phyloP scores from a whole-genome alignment of 2,888 invertebrate genomes.

The Pollenia labialis region DNA sequence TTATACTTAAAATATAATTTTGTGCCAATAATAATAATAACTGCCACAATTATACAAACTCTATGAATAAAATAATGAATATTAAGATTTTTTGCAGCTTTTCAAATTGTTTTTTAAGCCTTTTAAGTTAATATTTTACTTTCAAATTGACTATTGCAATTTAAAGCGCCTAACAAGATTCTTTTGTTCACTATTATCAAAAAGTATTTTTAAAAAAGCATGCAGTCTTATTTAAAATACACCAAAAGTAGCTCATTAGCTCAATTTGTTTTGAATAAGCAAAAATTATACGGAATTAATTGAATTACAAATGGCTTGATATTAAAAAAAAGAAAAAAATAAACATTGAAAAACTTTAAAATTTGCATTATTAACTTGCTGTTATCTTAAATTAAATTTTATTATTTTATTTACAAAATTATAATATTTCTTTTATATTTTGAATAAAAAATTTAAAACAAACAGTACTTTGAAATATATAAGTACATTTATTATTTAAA shows the following conservation, averaged over 20 bases:
- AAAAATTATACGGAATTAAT: slow-evolving; percentile 22
- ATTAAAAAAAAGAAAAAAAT: slow-evolving; percentile 37
- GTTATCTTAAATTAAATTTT: slow-evolving; percentile 12
- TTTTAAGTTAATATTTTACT: background rate
- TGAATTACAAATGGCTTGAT: slow-evolving; percentile 62
- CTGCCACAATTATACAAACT: too few relatives aligned
- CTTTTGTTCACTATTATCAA: slow-evolving; percentile 3
- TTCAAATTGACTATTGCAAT: background rate
- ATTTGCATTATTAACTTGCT: slow-evolving; percentile 33
- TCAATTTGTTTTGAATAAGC: slow-evolving; percentile 32
- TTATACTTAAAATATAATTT: too few relatives aligned
- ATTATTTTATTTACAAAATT: background rate
- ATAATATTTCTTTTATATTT: background rate
- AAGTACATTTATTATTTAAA: slow-evolving; percentile 55
- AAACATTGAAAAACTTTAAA: background rate
- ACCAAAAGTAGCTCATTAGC: slow-evolving; percentile 9
- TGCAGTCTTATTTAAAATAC: slow-evolving; percentile 25
- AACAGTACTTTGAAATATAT: slow-evolving; percentile 36
- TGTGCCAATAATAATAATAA: too few relatives aligned
- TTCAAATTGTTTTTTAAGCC: too few relatives aligned
- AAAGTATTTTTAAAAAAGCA: slow-evolving; percentile 12
- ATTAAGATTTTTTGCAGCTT: too few relatives aligned
- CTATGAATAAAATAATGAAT: too few relatives aligned
- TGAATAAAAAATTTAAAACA: slow-evolving; percentile 31
- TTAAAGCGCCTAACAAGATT: background rate